phyloP scores from a whole-genome alignment of 1,140 invertebrate genomes.

The Solenopsis fugax region DNA sequence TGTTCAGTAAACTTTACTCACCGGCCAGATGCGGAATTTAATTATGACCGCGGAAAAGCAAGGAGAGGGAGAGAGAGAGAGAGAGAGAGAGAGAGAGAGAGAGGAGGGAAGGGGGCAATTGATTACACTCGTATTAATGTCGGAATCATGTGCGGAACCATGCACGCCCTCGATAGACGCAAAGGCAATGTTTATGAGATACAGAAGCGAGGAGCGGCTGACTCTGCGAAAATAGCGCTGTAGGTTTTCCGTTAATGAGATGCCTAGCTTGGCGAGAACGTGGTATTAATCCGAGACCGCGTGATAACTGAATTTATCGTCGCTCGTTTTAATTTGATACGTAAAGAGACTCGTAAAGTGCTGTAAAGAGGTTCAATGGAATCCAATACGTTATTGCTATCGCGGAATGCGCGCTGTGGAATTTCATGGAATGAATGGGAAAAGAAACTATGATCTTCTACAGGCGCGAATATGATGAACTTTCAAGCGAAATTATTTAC shows the following conservation, averaged over 20 bases:
- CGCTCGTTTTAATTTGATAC: constrained; percentile 46
- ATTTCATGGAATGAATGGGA: not conserved
- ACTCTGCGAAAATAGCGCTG: constrained; percentile 1
- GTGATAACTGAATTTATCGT: constrained; percentile 53
- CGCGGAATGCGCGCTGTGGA: not conserved
- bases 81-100: not conserved
- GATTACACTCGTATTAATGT: constrained; percentile 31
- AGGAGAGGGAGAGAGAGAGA: not conserved
- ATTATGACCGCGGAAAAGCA: constrained; percentile 34
- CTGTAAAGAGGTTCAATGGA: constrained; percentile 20
- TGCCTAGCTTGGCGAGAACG: constrained; percentile 23
- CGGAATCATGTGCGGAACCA: not conserved
- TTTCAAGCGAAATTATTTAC: not conserved
- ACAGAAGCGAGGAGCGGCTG: not conserved
- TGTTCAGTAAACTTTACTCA: constrained; percentile 48
- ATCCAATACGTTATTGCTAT: not conserved
- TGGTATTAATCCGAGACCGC: constrained; percentile 19
- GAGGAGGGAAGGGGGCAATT: not conserved
- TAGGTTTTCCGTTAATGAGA: constrained; percentile 48
- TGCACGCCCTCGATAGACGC: constrained; percentile 16
- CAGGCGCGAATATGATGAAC: not conserved
- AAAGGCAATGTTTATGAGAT: constrained; percentile 11
- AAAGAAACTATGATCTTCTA: not conserved
- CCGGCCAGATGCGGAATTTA: constrained; percentile 27
- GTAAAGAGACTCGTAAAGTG: not conserved